These are phyloP conservation scores for Leucoraja ocellata DNA, from an alignment of 2,797 vertebrate genomes.

Conservation along the genomic window DNA sequence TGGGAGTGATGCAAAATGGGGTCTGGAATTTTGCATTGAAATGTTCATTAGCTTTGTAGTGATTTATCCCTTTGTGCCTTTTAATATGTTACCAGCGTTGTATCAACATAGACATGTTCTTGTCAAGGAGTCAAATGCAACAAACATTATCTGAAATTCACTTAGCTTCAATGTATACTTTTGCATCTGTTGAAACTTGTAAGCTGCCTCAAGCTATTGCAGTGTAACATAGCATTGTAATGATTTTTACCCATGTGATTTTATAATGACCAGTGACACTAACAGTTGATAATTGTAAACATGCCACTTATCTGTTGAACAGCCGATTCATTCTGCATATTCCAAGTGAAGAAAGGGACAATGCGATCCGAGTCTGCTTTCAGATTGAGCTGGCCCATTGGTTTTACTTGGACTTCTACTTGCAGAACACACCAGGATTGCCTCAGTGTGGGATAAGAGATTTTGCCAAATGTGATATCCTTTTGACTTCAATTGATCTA, in stretches of 20 bases:
- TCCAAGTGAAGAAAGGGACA: conserved; percentile 95
- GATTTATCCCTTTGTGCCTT: neutral
- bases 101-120: neutral
- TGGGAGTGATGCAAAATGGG: neutral
- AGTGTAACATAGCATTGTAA: neutral
- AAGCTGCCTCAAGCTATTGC: neutral
- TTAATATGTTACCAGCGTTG: neutral
- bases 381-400: conserved; percentile 98
- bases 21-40: neutral
- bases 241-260: neutral
- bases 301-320: conserved; percentile 38
- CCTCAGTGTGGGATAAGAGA: conserved; percentile 98
- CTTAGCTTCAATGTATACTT: neutral
- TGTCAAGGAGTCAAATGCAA: neutral
- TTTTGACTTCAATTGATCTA: conserved; percentile 49
- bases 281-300: conserved; percentile 38
- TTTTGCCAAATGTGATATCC: conserved; percentile 98
- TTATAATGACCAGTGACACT: conserved; percentile 39
- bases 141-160: neutral
- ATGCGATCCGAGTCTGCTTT: conserved; percentile 94
- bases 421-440: conserved; percentile 88
- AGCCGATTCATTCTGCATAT: conserved; percentile 99
- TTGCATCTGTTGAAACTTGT: neutral
- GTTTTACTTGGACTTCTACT: conserved; percentile 99
- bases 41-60: neutral